Base-by-base conservation (phyloP, 2,797 vertebrate genomes). In the Xiphorhynchus erythropygius region DNA sequence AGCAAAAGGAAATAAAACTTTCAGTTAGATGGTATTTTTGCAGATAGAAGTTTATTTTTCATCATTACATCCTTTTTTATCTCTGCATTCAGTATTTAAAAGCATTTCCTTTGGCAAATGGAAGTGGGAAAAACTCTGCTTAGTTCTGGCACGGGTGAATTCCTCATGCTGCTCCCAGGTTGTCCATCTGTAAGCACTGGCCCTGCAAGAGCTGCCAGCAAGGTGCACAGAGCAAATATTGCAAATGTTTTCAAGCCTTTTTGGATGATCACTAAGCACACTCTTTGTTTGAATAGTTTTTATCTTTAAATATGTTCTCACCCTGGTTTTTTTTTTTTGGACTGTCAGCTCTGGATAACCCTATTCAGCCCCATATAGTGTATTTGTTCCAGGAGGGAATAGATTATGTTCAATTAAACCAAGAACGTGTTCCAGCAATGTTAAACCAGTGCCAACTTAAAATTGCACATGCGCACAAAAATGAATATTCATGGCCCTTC, bases 161-260 rank as follows among this genome's bases (percentile, higher is more conserved):
- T 82, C 47, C 60, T 93, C 83, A 3, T 70, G 87, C 89, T 94
- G 85, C 74, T 96, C 42, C 41, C 91, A 68, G 67, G 70, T 74
- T 90, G 91, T 91, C 93, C 94, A 84, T 96, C 94, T 94, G 89
- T 82, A 90, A 84, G 71, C 68, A 24, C n/a, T 64, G 50, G 82
- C 81, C 55, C 82, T 75, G 42, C 27, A 0, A 62, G 71, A 93
- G 9, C 68, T 77, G 80, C 80, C 80, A 77, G 91, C 46, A 12
- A 68, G 62, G 71, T 65, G 19, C 67, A 65, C 67, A 84, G 67
- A 89, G 18, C 53, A 87, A 84, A 81, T 42, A 78, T 0, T 82
- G 37, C 35, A 77, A 90, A 70, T n/a, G 13, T 65, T 84, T 64
- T 22, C 67, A 42, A 11, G 62, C 57, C 52, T 82, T 88, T 67